Percentiles rank a stretch among this genome's conserved stretches.
Conservation (phyloP, 2,797 vertebrate genomes). For the Natrix natrix region DNA sequence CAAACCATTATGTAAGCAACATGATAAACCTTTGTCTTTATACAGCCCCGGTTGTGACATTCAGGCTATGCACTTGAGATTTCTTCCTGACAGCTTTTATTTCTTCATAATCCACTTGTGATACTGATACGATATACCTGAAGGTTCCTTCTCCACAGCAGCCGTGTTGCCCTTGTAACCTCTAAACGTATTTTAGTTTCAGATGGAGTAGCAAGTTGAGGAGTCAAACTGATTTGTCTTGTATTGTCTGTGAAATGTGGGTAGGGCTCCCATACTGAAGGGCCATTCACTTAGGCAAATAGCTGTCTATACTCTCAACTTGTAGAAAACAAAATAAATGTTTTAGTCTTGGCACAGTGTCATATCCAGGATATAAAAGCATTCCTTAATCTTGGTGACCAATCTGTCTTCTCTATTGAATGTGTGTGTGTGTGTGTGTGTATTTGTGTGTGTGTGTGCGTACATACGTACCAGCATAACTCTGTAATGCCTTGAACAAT, state of each 20-base stretch:
- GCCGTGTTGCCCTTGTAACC: conserved; percentile 33
- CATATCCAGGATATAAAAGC: neutral
- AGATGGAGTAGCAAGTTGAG: neutral
- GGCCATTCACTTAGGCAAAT: rapidly evolving
- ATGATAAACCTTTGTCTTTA: conserved; percentile 42
- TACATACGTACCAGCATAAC: too few relatives aligned
- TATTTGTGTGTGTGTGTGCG: too few relatives aligned
- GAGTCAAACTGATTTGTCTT: neutral
- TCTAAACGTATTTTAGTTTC: conserved; percentile 4
- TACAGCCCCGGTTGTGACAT: neutral
- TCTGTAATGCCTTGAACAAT: too few relatives aligned
- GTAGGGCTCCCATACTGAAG: neutral
- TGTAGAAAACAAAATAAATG: rapidly evolving
- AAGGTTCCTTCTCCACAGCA: conserved; percentile 26
- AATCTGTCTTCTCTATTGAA: neutral
- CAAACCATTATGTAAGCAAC: conserved; percentile 47
- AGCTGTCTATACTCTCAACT: neutral
- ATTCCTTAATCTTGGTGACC: neutral
- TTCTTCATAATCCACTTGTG: conserved; percentile 15
- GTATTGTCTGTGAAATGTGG: neutral
- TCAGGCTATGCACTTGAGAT: conserved; percentile 20
- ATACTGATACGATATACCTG: conserved; percentile 14
- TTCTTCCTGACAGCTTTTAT: conserved; percentile 25
- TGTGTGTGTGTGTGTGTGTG: too few relatives aligned
- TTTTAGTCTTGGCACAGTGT: neutral